phyloP scores from a whole-genome alignment of 2,888 invertebrate species.

The Rhagium mordax region DNA sequence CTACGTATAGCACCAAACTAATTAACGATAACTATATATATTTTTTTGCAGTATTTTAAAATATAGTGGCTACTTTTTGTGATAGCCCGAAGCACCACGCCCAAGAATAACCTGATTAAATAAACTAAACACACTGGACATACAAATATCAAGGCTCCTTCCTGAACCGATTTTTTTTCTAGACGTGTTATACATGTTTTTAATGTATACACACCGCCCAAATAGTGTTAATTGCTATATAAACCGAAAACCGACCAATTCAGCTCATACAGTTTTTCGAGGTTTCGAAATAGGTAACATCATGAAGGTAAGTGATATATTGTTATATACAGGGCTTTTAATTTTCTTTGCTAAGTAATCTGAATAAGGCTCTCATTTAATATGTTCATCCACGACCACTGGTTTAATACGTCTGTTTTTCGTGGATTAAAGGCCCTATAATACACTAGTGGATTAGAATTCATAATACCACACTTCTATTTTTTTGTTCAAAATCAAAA shows the following conservation, averaged over 20 bases:
- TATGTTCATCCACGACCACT: no score
- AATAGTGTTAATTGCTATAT: slow-evolving; percentile 43
- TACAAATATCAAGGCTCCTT: slow-evolving; percentile 40
- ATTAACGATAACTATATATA: not conserved
- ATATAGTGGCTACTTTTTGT: not conserved
- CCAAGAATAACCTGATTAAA: slow-evolving; percentile 30
- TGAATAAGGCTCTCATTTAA: no score
- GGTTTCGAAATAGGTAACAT: slow-evolving; percentile 54
- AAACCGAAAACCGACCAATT: slow-evolving; percentile 30
- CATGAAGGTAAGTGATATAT: slow-evolving; percentile 48
- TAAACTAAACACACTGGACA: slow-evolving; percentile 19
- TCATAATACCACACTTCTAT: no score
- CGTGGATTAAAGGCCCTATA: no score
- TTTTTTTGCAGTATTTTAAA: no score
- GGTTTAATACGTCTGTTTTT: no score
- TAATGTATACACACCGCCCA: slow-evolving; percentile 24
- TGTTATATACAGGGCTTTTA: no score
- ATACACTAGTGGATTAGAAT: no score
- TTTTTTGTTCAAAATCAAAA: no score
- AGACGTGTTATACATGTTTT: slow-evolving; percentile 25
- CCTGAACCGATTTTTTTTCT: slow-evolving; percentile 37
- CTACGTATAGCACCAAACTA: not conserved
- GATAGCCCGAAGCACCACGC: slow-evolving; percentile 32
- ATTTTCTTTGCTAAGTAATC: no score
- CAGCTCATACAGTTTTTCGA: slow-evolving; percentile 55